Base-by-base conservation (phyloP, 1,140 invertebrate species). In the Drosophila lini region DNA sequence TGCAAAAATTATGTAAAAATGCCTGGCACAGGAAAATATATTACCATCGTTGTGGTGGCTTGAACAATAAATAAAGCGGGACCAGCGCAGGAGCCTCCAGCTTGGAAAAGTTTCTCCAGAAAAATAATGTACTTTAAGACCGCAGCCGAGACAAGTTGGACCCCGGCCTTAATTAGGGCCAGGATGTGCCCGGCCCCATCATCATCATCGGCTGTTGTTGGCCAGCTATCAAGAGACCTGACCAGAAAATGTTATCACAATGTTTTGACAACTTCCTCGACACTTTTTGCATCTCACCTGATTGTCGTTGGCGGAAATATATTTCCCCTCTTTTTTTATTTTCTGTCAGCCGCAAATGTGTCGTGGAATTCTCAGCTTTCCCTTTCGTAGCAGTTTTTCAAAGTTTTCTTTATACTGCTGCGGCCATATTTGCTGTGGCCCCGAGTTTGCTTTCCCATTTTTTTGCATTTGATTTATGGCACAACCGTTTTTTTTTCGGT, bases 241-340 rank as follows among this genome's bases (percentile, higher is more conserved):
- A 10, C 22, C 50, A 67, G 41, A 57, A 68, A 76, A 68, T 68
- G 62, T 59, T 76, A 76, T 76, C 74, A 47, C 34, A 68, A 47
- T 76, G 73, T 76, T 76, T 76, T 76, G 74, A 76, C 74, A 76
- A 76, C 74, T 76, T 76, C 74, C 74, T 76, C 41, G 74, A 76
- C 74, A 76, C 74, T 53, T 60, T 75, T 75, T 67, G 73, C 73
- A 76, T 76, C 47, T 67, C 55, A 76, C 73, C 74, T 76, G 74
- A 77, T 68, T 76, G 74, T 76, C 55, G 73, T 31, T 44, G 63
- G 11, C 74, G 62, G 74, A 76, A 77, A 77, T 76, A 76, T 76
- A 76, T 76, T 59, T 59, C n/a, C 55, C 28, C 64, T 50, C n/a
- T 25, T 57, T 45, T 44, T 50, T 40, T 19, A 55, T 31, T 28